These are phyloP conservation scores for Apamea crenata DNA, from an alignment of 2,888 invertebrate species.

Conservation along the genomic window DNA sequence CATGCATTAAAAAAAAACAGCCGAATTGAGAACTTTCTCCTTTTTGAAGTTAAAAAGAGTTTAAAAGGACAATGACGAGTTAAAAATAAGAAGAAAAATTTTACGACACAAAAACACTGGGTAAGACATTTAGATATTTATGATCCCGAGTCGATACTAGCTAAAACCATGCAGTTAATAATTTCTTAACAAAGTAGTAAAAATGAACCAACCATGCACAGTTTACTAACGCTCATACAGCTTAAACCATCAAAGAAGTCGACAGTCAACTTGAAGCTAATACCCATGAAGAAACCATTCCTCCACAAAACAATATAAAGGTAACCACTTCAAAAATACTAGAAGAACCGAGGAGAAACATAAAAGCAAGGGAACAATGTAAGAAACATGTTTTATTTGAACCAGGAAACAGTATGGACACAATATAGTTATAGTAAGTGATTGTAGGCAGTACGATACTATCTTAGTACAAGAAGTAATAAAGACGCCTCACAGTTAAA, in stretches of 20 bases:
- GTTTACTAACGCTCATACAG: neutral
- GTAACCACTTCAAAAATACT: slow-evolving; percentile 37
- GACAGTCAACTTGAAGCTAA: neutral
- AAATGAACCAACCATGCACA: neutral
- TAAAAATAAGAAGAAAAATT: neutral
- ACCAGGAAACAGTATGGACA: slow-evolving; percentile 79
- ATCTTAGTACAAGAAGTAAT: slow-evolving; percentile 83
- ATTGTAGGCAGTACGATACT: slow-evolving; percentile 79
- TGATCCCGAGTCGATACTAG: neutral
- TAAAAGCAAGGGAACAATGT: slow-evolving; percentile 62
- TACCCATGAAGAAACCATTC: slow-evolving; percentile 17
- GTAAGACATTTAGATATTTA: neutral
- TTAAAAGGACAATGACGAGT: neutral
- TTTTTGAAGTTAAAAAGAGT: neutral
- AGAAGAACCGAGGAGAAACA: slow-evolving; percentile 44
- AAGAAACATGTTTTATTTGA: slow-evolving; percentile 73
- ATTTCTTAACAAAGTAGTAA: slow-evolving; percentile 10
- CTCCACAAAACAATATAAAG: slow-evolving; percentile 33
- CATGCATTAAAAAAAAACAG: too few species aligned
- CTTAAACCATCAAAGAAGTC: slow-evolving; percentile 17
- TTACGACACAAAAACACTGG: slow-evolving; percentile 3
- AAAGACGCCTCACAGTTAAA: slow-evolving; percentile 84
- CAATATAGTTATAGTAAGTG: slow-evolving; percentile 80
- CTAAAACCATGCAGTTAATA: slow-evolving; percentile 9
- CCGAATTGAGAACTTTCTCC: too few species aligned